A percentile compares a stretch with the other conserved stretches of the same genome.
Conservation (phyloP, 2,888 invertebrate species). For the Parnassius orleans region DNA sequence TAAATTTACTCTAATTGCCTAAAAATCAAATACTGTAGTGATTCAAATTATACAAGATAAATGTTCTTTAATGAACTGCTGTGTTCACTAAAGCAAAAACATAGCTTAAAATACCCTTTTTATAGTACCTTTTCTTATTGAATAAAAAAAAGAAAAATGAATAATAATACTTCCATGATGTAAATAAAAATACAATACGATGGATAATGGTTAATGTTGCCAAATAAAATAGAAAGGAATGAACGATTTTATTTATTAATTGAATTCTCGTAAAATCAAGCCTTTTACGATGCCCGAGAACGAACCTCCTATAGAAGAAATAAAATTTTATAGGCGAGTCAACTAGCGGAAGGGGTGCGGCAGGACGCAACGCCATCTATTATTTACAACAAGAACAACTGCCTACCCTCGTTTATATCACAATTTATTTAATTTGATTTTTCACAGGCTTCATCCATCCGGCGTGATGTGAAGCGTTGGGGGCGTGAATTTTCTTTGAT, state of each 20-base stretch:
- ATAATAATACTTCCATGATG: constrained; percentile 9
- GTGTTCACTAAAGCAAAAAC: no score
- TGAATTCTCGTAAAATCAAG: constrained; percentile 33
- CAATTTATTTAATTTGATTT: constrained; percentile 80
- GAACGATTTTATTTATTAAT: constrained; percentile 35
- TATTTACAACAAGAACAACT: constrained; percentile 64
- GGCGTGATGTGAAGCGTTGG: constrained; percentile 69
- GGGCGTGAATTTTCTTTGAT: constrained; percentile 77
- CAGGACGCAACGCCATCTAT: constrained; percentile 60
- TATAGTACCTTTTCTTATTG: neutral
- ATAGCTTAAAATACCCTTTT: neutral
- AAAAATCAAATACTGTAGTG: no score
- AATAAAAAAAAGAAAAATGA: constrained; percentile 1
- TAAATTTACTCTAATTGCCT: constrained; percentile 16
- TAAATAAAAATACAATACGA: constrained; percentile 22
- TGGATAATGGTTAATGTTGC: constrained; percentile 20
- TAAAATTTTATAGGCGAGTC: constrained; percentile 33
- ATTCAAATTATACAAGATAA: no score
- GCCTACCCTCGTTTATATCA: constrained; percentile 76
- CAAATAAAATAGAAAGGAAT: constrained; percentile 26
- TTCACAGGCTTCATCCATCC: constrained; percentile 77
- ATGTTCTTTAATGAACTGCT: no score
- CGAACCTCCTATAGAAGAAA: constrained; percentile 23
- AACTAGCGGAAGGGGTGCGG: constrained; percentile 51
- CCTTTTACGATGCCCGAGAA: constrained; percentile 26